Evolutionary conservation across 2,113 vertebrate species (phyloP).

Genomic region (Microtus montanus): DNA sequence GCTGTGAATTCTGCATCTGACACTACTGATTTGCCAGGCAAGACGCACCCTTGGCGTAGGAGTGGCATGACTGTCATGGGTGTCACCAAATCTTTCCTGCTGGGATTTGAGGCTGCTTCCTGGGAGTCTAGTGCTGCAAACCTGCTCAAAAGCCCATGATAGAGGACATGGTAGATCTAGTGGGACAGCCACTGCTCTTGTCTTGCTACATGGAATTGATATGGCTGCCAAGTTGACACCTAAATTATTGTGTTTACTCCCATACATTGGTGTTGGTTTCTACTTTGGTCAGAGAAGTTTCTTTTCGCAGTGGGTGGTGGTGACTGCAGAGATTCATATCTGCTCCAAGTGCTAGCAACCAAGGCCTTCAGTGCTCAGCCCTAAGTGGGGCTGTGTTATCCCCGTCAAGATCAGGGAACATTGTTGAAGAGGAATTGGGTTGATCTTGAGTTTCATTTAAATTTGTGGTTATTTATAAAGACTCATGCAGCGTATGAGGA

Average conservation of each 20-base stretch:
- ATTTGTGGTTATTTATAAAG: neutral
- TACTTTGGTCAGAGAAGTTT: neutral
- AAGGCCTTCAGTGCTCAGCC: neutral
- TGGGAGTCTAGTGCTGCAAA: too few species aligned
- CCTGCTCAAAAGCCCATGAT: neutral
- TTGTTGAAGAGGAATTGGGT: neutral
- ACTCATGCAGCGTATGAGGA: too few species aligned
- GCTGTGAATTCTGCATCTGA: neutral
- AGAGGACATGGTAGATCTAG: neutral
- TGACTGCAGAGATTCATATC: neutral
- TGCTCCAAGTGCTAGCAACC: neutral
- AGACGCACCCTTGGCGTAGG: neutral
- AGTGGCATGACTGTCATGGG: neutral
- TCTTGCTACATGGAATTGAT: neutral
- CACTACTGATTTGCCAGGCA: neutral
- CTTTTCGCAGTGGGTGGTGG: neutral
- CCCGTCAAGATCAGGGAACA: neutral
- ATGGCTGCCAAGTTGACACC: neutral
- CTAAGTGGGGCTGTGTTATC: neutral
- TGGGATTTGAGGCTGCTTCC: neutral
- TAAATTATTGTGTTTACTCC: neutral
- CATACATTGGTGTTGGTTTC: neutral
- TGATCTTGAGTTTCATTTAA: neutral
- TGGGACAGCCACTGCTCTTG: neutral
- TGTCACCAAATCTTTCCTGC: neutral